These are phyloP conservation scores for Vidua macroura DNA, from an alignment of 2,113 vertebrate genomes.

Conservation along the genomic window DNA sequence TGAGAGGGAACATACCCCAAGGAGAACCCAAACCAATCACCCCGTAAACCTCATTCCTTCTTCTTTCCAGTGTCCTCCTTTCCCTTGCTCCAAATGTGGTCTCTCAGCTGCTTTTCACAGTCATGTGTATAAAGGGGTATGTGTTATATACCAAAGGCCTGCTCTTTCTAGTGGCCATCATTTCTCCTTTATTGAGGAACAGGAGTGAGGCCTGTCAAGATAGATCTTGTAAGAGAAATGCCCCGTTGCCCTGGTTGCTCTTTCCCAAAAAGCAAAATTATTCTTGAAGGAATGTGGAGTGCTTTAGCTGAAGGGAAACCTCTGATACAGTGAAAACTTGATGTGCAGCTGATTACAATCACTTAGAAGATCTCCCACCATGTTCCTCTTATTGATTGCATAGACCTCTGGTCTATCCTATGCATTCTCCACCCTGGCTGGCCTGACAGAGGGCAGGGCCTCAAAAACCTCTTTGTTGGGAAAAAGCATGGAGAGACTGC, in stretches of 20 bases:
- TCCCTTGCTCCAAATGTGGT: not conserved
- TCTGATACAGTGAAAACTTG: not conserved
- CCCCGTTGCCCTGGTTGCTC: not conserved
- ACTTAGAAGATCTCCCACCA: not conserved
- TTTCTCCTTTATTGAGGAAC: not conserved
- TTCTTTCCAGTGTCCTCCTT: not conserved
- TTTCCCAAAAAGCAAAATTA: not conserved
- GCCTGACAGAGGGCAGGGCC: not conserved
- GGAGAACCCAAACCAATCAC: slow-evolving; percentile 59
- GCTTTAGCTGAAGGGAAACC: not conserved
- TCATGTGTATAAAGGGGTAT: not conserved
- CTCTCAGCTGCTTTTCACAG: slow-evolving; percentile 15
- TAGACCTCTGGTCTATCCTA: not conserved
- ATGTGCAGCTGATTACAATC: not conserved
- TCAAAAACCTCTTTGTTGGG: not conserved
- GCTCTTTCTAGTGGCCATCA: not conserved
- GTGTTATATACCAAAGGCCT: not conserved
- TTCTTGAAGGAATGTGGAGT: not conserved
- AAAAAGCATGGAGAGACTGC: not conserved
- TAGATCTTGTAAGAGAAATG: not conserved
- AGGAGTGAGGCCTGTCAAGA: not conserved
- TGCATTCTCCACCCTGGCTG: not conserved
- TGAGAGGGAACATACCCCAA: slow-evolving; percentile 46
- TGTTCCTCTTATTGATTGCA: not conserved
- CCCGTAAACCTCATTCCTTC: not conserved